A percentile compares a stretch with the other conserved stretches of the same genome.
phyloP scores from a whole-genome alignment of 37 sponge, comb jelly and placozoan genomes.

The Axinella damicornis region DNA sequence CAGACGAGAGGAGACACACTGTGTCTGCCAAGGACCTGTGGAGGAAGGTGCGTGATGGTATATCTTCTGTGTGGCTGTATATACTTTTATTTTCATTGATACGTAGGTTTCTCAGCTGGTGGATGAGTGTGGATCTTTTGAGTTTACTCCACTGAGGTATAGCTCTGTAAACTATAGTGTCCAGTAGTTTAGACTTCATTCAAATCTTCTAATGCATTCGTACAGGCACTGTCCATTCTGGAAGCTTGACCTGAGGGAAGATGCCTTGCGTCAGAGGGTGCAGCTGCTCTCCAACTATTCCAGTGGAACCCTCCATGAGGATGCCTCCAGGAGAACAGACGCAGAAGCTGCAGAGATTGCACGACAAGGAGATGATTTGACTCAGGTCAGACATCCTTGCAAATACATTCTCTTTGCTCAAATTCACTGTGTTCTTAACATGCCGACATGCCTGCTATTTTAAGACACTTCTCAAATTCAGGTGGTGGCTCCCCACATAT shows the following conservation, averaged over 20 bases:
- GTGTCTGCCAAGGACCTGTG: slow-evolving; percentile 57
- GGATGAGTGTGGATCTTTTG: slow-evolving; percentile 46
- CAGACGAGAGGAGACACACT: slow-evolving; percentile 53
- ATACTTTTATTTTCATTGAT: not conserved
- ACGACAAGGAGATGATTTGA: not conserved
- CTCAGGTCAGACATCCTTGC: no score
- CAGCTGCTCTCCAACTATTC: slow-evolving; percentile 71
- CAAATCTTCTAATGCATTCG: not conserved
- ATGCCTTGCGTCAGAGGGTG: slow-evolving; percentile 60
- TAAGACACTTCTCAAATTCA: no score
- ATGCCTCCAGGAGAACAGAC: slow-evolving; percentile 49
- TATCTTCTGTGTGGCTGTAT: no score
- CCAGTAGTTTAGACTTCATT: no score
- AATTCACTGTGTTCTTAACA: no score
- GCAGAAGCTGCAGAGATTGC: not conserved
- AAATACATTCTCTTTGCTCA: no score
- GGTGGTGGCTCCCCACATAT: no score
- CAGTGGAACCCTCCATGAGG: slow-evolving; percentile 69
- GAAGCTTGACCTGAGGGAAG: slow-evolving; percentile 79
- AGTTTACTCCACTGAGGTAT: slow-evolving; percentile 54
- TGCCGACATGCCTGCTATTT: no score
- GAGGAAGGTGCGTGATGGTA: slow-evolving; percentile 54
- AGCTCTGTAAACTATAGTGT: no score
- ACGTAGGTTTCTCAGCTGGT: slow-evolving; percentile 55
- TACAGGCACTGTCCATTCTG: slow-evolving; percentile 32